These are phyloP conservation scores for Takifugu bimaculatus DNA, from an alignment of 2,113 vertebrate genomes.

Conservation along the genomic window DNA sequence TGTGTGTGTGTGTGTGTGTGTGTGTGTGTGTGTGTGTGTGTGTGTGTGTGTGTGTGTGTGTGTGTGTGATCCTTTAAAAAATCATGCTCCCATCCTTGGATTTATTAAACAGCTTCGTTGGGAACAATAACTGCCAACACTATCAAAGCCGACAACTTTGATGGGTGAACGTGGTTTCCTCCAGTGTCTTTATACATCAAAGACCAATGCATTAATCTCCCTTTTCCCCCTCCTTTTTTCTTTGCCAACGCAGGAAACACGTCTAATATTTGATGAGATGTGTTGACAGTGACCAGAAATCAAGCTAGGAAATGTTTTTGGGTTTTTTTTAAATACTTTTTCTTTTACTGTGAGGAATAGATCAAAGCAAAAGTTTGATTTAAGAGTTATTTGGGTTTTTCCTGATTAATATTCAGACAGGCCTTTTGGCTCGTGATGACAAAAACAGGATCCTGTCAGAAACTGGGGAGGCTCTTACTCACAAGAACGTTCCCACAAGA, in stretches of 20 bases:
- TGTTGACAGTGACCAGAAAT: slow-evolving; percentile 28
- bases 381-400: slow-evolving; percentile 20
- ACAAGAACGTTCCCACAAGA: slow-evolving; percentile 18
- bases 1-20: no score
- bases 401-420: slow-evolving; percentile 1
- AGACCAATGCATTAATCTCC: slow-evolving; percentile 45
- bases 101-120: slow-evolving; percentile 38
- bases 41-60: no score
- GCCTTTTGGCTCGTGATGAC: slow-evolving; percentile 29
- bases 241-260: slow-evolving; percentile 28
- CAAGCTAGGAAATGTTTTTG: slow-evolving; percentile 26
- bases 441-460: slow-evolving; percentile 43
- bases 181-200: slow-evolving; percentile 47
- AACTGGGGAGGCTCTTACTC: background rate
- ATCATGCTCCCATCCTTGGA: background rate
- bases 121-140: slow-evolving; percentile 37
- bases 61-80: no score
- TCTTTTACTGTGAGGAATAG: slow-evolving; percentile 4
- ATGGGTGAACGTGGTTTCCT: slow-evolving; percentile 9
- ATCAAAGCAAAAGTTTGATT: slow-evolving; percentile 40
- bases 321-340: slow-evolving; percentile 13
- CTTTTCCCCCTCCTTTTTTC: background rate
- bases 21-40: no score
- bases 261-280: slow-evolving; percentile 41
- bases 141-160: slow-evolving; percentile 7